phyloP scores from a whole-genome alignment of 1,140 invertebrate species.

The Lutraria rhynchaena region DNA sequence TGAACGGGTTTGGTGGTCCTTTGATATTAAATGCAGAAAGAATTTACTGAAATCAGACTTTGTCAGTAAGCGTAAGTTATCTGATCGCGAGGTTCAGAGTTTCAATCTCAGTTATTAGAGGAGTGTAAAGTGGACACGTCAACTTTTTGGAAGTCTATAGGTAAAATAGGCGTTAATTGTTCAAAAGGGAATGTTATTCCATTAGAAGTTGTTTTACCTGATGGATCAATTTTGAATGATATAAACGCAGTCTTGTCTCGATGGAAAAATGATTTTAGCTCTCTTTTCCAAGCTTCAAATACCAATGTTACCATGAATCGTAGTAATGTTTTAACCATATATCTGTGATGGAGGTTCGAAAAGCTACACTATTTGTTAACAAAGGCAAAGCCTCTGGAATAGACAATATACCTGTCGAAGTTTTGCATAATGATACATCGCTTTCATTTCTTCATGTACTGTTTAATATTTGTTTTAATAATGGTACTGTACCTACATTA shows the following conservation, averaged over 20 bases:
- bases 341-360: conserved; percentile 11
- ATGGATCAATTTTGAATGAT: conserved; percentile 19
- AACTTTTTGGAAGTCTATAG: conserved; percentile 19
- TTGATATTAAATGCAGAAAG: neutral
- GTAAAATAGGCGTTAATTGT: conserved; percentile 12
- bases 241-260: neutral
- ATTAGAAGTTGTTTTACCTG: conserved; percentile 20
- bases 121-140: conserved; percentile 21
- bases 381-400: conserved; percentile 35
- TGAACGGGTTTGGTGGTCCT: conserved; percentile 22
- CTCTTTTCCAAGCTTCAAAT: conserved; percentile 16
- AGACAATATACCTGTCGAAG: conserved; percentile 31
- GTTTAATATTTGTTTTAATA: conserved; percentile 40
- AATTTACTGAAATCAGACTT: conserved; percentile 9
- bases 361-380: conserved; percentile 10
- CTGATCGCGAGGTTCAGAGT: conserved; percentile 29
- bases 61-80: conserved; percentile 29
- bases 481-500: conserved; percentile 7
- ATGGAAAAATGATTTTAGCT: conserved; percentile 28
- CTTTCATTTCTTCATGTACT: conserved; percentile 24
- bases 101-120: conserved; percentile 37
- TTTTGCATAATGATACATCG: conserved; percentile 23
- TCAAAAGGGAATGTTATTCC: conserved; percentile 8
- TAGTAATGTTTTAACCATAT: neutral
- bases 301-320: neutral